phyloP scores from a whole-genome alignment of 64 coral and sea anemone species.

The Montipora foliosa region DNA sequence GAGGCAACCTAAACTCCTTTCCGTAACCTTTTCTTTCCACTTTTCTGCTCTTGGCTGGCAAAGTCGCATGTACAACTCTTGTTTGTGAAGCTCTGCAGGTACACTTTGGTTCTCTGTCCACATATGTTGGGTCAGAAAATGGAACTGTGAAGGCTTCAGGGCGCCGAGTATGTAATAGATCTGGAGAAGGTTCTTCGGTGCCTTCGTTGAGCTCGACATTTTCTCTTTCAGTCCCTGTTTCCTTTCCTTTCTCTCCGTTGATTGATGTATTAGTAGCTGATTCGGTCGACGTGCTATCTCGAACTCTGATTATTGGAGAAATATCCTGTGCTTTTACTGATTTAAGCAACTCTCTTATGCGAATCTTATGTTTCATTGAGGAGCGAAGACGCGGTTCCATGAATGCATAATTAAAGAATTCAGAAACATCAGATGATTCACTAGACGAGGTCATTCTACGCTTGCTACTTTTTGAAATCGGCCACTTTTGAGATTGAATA shows the following conservation, averaged over 20 bases:
- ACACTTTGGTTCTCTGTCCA: conserved; percentile 8
- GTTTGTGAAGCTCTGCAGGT: conserved; percentile 23
- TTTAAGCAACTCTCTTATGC: conserved; percentile 24
- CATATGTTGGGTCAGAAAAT: neutral
- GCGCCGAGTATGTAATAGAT: neutral
- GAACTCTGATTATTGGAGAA: conserved; percentile 11
- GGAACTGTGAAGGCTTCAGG: neutral
- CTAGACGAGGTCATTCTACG: conserved; percentile 4
- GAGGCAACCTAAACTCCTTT: neutral
- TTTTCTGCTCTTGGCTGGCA: neutral
- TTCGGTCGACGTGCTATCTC: conserved; percentile 2
- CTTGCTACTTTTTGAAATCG: conserved; percentile 11
- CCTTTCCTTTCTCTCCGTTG: neutral
- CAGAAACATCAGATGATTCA: conserved; percentile 23
- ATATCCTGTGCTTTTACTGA: conserved; percentile 29
- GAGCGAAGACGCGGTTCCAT: conserved; percentile 25
- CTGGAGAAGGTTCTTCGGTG: neutral
- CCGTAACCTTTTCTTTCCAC: neutral
- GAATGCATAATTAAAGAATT: conserved; percentile 46
- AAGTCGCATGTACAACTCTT: neutral
- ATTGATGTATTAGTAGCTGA: conserved; percentile 10
- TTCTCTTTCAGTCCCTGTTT: neutral
- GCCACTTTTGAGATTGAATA: neutral
- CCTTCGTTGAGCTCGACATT: too few relatives aligned
- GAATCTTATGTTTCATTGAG: conserved; percentile 9